Conservation (phyloP, 1,140 invertebrate genomes). For the Drosophila pseudoobscura region DNA sequence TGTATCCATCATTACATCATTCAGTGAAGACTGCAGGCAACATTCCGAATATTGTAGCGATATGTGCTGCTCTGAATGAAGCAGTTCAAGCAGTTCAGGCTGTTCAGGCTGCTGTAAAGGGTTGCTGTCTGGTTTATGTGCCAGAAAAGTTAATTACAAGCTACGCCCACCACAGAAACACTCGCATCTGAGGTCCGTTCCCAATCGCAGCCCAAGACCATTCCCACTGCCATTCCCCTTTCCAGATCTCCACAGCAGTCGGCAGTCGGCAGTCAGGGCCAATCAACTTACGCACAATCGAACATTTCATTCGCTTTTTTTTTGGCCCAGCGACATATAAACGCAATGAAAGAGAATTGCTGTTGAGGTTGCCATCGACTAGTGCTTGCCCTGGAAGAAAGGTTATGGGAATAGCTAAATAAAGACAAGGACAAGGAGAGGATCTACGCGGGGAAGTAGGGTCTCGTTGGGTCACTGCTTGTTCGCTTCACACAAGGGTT, state of each 20-base stretch:
- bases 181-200: neutral
- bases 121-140: conserved; percentile 57
- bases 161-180: conserved; percentile 69
- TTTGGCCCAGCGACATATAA: conserved; percentile 57
- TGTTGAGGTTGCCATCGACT: neutral
- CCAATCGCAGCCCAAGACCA: conserved; percentile 10
- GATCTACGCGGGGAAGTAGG: no score
- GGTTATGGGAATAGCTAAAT: no score
- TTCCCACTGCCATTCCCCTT: neutral
- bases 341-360: conserved; percentile 38
- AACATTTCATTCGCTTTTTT: conserved; percentile 56
- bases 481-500: no score
- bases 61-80: no score
- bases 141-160: conserved; percentile 73
- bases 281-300: conserved; percentile 76
- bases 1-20: no score
- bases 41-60: no score
- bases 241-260: conserved; percentile 7
- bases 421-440: no score
- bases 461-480: no score
- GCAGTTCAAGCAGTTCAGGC: no score
- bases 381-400: conserved; percentile 4
- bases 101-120: conserved; percentile 5
- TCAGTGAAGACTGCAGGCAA: no score
- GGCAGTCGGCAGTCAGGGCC: conserved; percentile 48